Base-by-base conservation (phyloP, 1,140 invertebrate species). In the Drosophila fuyamai region DNA sequence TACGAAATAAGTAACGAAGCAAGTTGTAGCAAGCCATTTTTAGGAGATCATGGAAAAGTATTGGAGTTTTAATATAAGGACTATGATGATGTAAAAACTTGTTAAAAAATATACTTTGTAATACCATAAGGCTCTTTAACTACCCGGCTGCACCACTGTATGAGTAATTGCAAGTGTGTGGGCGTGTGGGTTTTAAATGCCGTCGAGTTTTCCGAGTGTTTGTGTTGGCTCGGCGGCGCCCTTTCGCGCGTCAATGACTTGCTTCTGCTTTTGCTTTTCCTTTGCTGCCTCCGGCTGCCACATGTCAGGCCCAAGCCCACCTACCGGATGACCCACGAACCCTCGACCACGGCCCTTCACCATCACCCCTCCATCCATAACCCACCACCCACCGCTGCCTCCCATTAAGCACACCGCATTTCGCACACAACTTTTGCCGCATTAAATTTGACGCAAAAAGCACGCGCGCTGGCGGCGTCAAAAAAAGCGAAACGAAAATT, bases 381-480 rank as follows among this genome's bases (percentile, higher is more conserved):
- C 8, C 6, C 29, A 32, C 29, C 36, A 38, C 38, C 32, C 23
- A 38, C 47, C 35, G 38, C 41, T 23, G 59, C 18, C 38, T 13
- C 48, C 51, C 74, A 61, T 29, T 54, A 40, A 59, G 60, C 54
- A 55, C 71, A 67, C 68, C 68, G 67, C 66, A 72, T 48, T 72
- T 72, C 66, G 68, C 66, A 72, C 68, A 88, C 65, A 84, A 86
- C 79, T 86, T 88, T 88, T 75, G 62, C 75, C 83, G 71, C 81
- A 81, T 80, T 81, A 81, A 81, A 72, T 81, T 76, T 74, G 79
- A 77, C 58, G 79, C 70, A 79, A 56, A 75, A 76, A 76, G 61
- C 72, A 66, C 75, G 80, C 68, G 63, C 61, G 80, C 77, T 72
- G 58, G 67, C 73, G 56, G 47, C 74, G 63, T 75, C 43, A 44